phyloP scores from a whole-genome alignment of 2,797 vertebrate species.

The Syncerus caffer region DNA sequence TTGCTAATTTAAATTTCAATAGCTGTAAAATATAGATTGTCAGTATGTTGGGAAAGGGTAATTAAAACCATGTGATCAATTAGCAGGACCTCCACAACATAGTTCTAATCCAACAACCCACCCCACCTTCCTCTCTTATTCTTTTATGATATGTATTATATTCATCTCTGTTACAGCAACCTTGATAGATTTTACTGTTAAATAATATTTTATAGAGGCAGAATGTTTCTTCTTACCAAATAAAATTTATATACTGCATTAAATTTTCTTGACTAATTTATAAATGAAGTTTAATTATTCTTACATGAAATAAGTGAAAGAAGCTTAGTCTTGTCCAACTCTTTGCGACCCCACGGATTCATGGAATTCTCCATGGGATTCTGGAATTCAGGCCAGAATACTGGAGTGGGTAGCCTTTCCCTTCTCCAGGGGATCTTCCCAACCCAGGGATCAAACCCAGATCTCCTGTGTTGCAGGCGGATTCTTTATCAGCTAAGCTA shows the following conservation, averaged over 20 bases:
- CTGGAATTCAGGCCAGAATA: not conserved
- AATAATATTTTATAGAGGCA: not conserved
- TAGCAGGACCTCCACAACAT: not conserved
- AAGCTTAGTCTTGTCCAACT: not conserved
- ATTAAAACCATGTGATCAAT: not conserved
- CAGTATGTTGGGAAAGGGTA: not conserved
- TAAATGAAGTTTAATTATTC: not conserved
- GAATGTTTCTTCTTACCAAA: not conserved
- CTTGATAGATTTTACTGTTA: not conserved
- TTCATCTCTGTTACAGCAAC: not conserved
- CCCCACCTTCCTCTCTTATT: not conserved
- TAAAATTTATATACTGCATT: not conserved
- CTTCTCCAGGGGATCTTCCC: not conserved
- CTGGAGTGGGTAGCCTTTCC: not conserved
- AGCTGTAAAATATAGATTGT: not conserved
- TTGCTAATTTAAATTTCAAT: not conserved
- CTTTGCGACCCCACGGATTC: not conserved
- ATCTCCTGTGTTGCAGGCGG: not conserved
- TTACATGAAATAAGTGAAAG: not conserved
- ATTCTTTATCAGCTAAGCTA: not conserved
- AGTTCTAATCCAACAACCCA: not conserved
- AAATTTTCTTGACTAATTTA: not conserved
- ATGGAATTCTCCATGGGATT: no score
- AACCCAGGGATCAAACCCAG: not conserved
- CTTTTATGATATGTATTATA: not conserved